Evolutionary conservation across 2,113 vertebrate species (phyloP).

Genomic region (Lethenteron reissneri): DNA sequence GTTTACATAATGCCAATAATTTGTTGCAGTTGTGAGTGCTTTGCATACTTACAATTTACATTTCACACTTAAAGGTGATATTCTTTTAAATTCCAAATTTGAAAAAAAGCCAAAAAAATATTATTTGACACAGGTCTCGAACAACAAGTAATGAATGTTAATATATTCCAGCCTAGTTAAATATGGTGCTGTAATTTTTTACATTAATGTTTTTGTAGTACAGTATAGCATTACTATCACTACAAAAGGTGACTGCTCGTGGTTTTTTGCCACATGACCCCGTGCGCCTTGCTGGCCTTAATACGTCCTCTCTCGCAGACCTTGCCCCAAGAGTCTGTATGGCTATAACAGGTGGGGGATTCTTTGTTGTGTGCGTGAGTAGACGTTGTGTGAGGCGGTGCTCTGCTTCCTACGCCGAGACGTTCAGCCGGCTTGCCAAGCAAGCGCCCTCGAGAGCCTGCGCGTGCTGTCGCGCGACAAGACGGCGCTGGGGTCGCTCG

Average conservation of each 20-base stretch:
- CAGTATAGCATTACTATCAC: neutral
- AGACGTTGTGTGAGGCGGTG: constrained; percentile 52
- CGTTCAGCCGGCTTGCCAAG: constrained; percentile 44
- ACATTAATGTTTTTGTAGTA: constrained; percentile 10
- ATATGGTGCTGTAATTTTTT: too few species aligned
- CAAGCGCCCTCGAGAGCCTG: constrained; percentile 53
- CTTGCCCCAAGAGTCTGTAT: neutral
- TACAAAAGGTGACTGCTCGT: neutral
- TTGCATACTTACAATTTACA: too few species aligned
- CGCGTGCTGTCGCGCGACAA: constrained; percentile 68
- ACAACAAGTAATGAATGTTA: too few species aligned
- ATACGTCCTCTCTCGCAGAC: neutral
- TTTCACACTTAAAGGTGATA: too few species aligned
- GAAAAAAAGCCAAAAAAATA: too few species aligned
- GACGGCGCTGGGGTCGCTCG: constrained; percentile 36
- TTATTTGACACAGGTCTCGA: too few species aligned
- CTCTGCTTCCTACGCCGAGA: constrained; percentile 36
- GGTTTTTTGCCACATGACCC: neutral
- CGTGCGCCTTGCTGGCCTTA: neutral
- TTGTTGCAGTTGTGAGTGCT: too few species aligned
- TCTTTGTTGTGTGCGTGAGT: constrained; percentile 7
- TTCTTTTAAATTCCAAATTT: too few species aligned
- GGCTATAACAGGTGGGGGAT: neutral
- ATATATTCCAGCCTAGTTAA: too few species aligned
- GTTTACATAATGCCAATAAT: too few species aligned